Evolutionary conservation across 2,888 invertebrate genomes (phyloP), one percentile per base, ranked within the genome.

Genomic region (Cephus pulcher): DNA sequence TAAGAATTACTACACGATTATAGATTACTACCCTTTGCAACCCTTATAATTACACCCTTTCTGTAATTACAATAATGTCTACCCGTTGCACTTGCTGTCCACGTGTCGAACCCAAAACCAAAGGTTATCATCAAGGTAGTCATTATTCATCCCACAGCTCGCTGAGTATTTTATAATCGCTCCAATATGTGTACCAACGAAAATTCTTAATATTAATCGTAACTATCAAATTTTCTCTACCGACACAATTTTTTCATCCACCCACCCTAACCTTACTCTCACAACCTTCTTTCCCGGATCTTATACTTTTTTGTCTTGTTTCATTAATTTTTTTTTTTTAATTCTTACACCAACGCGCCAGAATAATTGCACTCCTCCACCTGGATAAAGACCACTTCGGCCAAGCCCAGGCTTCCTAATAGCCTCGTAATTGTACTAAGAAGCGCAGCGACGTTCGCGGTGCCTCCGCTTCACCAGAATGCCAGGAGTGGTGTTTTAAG

Each of bases 401-500:
- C 23, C 32, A 34, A 71, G 71, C 32, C 33, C 71, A 34, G 32
- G 34, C 32, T 23, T 71, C 71, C 71, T 71, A 34, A 71, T 71
- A 71, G 71, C 32, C 71, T 32, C 71, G 15, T 71, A 71, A 71
- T 71, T 71, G 34, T 71, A 71, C 71, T 71, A 71, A 34, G 71
- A 71, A 71, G 33, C 34, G 71, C 3, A 34, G 71, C 23, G 56
- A 56, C 9, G 23, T 23, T 23, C 56, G 56, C 56, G 23, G 1
- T 15, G 56, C 56, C 56, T 56, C 56, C 56, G 56, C 23, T 9
- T 56, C 56, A 56, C 56, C 56, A 56, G 56, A 56, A 56, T 56
- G 56, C 56, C 56, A 56, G 23, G 56, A 56, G 56, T 56, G 56
- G 23, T 56, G 56, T 56, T 56, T 56, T 56, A 23, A 56, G 56